Evolutionary conservation across 2,888 invertebrate species (phyloP), one percentile per base, ranked within the genome.

Genomic region (Apeira syringaria): DNA sequence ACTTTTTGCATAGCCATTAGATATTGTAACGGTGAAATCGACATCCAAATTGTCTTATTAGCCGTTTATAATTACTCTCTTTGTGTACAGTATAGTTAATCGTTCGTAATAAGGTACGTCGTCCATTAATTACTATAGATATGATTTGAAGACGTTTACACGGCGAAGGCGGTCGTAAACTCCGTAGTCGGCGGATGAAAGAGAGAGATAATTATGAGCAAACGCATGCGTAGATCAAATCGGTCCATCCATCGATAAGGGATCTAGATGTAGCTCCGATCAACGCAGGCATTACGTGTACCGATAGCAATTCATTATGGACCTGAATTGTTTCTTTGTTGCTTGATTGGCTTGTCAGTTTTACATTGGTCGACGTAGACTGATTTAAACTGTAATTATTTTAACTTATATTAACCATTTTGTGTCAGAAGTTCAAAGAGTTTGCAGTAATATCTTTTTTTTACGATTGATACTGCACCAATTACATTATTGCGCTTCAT

Each of bases 201-300:
- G 87, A 77, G 77, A 58, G 63, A 75, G 80, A 80, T 86, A 87
- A 86, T 87, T 87, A 87, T 84, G 84, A 78, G 68, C 74, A 74
- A 75, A 80, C 80, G 80, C 78, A 81, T 84, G 79, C 85, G 86
- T 86, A 86, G 85, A 88, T 88, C 87, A 86, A 84, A 88, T 84
- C 84, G 69, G 76, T 74, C 77, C 77, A 76, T 77, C 80, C 81
- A 79, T 85, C 84, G 88, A 86, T 83, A 80, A 77, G 72, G 75
- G 78, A 74, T 74, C 74, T 73, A 71, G 71, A 63, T 59, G 67
- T 64, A 67, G 68, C 73, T 71, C 56, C 63, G 66, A 68, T 75
- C 68, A 33, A 12, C 33, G 61, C 66, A 62, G 61, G 59, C 66
- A 69, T 74, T 78, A 73, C 74, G 70, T 73, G 61, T 71, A 60